Base-by-base conservation (phyloP, 2,888 invertebrate genomes). In the Hermaeophaga mercurialis region DNA sequence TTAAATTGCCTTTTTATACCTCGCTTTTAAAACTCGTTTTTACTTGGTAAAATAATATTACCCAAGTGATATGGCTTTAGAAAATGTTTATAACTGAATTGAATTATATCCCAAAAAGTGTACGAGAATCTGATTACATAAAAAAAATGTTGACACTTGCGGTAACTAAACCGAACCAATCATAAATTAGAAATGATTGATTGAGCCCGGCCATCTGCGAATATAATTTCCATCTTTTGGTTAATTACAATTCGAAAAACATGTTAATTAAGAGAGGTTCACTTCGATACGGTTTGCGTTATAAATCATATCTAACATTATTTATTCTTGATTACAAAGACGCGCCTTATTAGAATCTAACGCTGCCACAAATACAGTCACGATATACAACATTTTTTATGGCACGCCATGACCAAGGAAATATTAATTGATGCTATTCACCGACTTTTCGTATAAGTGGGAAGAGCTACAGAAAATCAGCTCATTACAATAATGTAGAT, bases 121-220 rank as follows among this genome's bases (percentile, higher is more conserved):
- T n/a, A n/a, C n/a, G n/a, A n/a, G n/a, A n/a, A n/a, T n/a, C n/a
- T n/a, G n/a, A n/a, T n/a, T n/a, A n/a, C n/a, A n/a, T n/a, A n/a
- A n/a, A n/a, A n/a, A n/a, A n/a, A n/a, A n/a, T n/a, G n/a, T n/a
- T n/a, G n/a, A n/a, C n/a, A n/a, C n/a, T n/a, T n/a, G n/a, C n/a
- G n/a, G n/a, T n/a, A n/a, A n/a, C n/a, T n/a, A n/a, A n/a, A n/a
- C n/a, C n/a, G n/a, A n/a, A n/a, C n/a, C 41, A 14, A 31, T 33
- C 50, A 50, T 50, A 50, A 50, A 50, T 41, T 18, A 41, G 18
- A 33, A 41, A 19, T 50, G 50, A 49, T 49, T 49, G 49, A 49
- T 49, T 39, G 39, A 49, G 18, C 9, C 6, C 22, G 24, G 24
- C 28, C 39, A 49, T 49, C 49, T 49, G 39, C 49, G 49, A 39